Evolutionary conservation across 92 coral and sea anemone species (phyloP).

Genomic region (Virgularia gustaviana): DNA sequence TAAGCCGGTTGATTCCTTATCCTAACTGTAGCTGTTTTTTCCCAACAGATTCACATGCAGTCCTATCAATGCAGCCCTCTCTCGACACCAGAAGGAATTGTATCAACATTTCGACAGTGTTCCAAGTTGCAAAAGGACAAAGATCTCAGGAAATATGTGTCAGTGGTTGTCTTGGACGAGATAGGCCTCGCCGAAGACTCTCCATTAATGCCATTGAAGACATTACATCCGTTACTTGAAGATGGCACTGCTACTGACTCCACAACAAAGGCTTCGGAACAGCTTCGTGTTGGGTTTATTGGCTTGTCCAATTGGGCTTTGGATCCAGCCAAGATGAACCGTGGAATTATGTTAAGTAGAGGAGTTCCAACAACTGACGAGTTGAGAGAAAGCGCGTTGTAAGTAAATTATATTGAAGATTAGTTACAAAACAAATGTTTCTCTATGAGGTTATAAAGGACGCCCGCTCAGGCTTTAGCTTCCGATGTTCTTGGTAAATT

Average conservation of each 20-base stretch:
- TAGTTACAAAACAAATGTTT: neutral
- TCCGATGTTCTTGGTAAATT: no score
- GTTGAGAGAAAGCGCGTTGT: conserved; percentile 69
- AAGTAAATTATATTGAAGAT: conserved; percentile 2
- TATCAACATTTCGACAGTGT: conserved; percentile 74
- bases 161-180: conserved; percentile 84
- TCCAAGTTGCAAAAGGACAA: conserved; percentile 66
- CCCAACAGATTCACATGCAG: neutral
- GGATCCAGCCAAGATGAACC: conserved; percentile 81
- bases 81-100: conserved; percentile 68
- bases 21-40: no score
- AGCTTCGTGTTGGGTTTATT: conserved; percentile 66
- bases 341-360: conserved; percentile 73
- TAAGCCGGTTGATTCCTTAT: no score
- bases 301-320: conserved; percentile 88
- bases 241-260: conserved; percentile 77
- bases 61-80: conserved; percentile 50
- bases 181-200: conserved; percentile 85
- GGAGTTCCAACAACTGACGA: conserved; percentile 63
- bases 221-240: conserved; percentile 73
- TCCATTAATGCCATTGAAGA: conserved; percentile 73
- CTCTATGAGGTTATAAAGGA: no score
- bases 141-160: conserved; percentile 62
- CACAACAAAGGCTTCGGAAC: conserved; percentile 24
- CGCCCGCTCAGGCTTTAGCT: no score